phyloP scores from a whole-genome alignment of 1,140 invertebrate genomes.

The Cryptotermes secundus region DNA sequence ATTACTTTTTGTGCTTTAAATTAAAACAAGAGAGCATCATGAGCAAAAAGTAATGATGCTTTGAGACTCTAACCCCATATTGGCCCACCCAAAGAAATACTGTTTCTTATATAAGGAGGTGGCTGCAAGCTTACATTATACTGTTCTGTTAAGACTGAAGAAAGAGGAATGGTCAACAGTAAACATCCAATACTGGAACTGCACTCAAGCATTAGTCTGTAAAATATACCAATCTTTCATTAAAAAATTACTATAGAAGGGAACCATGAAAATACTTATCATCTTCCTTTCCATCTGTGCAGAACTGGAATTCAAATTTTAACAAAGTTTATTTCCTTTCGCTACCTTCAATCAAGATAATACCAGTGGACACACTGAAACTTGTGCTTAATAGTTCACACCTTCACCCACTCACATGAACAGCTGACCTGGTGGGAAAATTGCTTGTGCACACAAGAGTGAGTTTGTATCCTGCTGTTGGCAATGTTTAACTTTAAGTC shows the following conservation, averaged over 20 bases:
- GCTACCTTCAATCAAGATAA: conserved; percentile 1
- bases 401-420: conserved; percentile 14
- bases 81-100: background rate
- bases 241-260: background rate
- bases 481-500: conserved; percentile 13
- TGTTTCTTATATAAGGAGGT: background rate
- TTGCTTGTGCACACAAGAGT: conserved; percentile 22
- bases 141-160: conserved; percentile 18
- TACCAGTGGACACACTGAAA: conserved; percentile 13
- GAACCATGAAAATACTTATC: conserved; percentile 31
- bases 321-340: conserved; percentile 14
- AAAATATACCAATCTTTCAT: conserved; percentile 29
- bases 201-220: conserved; percentile 1
- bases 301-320: conserved; percentile 19
- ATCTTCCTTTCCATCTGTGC: background rate
- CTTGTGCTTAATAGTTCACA: conserved; percentile 23
- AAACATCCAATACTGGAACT: conserved; percentile 9
- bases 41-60: conserved; percentile 30
- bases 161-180: conserved; percentile 24
- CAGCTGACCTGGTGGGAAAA: conserved; percentile 3
- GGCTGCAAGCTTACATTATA: background rate
- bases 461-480: conserved; percentile 5
- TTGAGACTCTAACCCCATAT: background rate
- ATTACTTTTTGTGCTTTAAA: conserved; percentile 31
- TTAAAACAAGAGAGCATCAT: conserved; percentile 28